Evolutionary conservation across 92 coral and sea anemone species (phyloP), one percentile per base, ranked within the genome.

Genomic region (Pocillopora grandis): DNA sequence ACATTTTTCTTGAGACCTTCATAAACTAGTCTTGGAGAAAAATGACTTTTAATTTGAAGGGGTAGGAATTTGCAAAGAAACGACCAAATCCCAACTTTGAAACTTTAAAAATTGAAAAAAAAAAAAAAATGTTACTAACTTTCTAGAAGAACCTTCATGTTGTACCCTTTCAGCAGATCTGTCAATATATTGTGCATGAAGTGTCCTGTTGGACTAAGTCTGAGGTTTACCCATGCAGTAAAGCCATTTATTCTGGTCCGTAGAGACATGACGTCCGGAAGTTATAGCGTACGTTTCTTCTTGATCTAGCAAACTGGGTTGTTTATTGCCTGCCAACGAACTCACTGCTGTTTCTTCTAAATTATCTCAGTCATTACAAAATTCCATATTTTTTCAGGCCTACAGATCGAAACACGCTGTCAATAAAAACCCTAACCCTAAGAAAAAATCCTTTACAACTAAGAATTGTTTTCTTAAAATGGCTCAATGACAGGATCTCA

Each of bases 191-290:
- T 97, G 82, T 91, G 98, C 97, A 92, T 90, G 63, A 97, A 91
- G 84, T 94, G 90, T 14, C 99, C 99, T 8, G 97, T 87, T 16
- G 97, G 97, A 12, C 97, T 88, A 75, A 97, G 87, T 2, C 99
- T 94, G 27, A 97, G 80, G 72, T 97, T 97, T 35, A 97, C 96
- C 99, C 99, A 97, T 31, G 99, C 99, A 17, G 99, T 97, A 72
- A 97, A 97, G n/a, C 99, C 99, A 76, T 97, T 97, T 68, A 97
- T 97, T 20, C 99, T 95, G 37, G 99, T 97, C 65, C 95, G 70
- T 56, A 97, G 76, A 17, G 98, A 94, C 98, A 94, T 94, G 19
- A 14, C 64, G 10, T 33, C 62, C 0, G 6, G 37, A 1, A 64
- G 57, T 72, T 57, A 9, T 15, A 59, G 21, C 3, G 23, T 58